Evolutionary conservation across 2,113 vertebrate genomes (phyloP).

Genomic region (Austrofundulus limnaeus): DNA sequence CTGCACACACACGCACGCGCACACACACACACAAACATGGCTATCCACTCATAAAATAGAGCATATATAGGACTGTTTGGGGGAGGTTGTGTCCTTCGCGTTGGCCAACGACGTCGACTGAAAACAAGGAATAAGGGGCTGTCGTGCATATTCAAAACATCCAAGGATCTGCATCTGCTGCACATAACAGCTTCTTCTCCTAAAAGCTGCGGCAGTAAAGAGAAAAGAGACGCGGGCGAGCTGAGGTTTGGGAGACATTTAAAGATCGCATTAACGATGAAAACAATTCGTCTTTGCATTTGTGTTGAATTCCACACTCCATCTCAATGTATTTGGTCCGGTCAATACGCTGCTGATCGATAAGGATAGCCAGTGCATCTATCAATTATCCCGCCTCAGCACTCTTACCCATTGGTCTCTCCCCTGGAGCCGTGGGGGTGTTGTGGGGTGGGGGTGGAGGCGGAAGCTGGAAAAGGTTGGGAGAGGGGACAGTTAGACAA

Average conservation of each 20-base stretch:
- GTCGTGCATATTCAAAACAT: neutral
- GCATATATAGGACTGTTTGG: constrained; percentile 36
- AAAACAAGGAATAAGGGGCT: too few species aligned
- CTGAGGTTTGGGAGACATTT: constrained; percentile 61
- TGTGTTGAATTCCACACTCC: constrained; percentile 84
- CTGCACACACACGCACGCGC: constrained; percentile 49
- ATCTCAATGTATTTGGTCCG: constrained; percentile 85
- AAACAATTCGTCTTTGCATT: constrained; percentile 83
- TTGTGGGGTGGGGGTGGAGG: constrained; percentile 33
- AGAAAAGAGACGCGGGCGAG: constrained; percentile 24
- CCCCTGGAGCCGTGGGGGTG: constrained; percentile 61
- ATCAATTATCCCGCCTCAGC: constrained; percentile 86
- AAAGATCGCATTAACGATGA: constrained; percentile 79
- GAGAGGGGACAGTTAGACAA: constrained; percentile 48
- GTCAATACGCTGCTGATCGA: constrained; percentile 82
- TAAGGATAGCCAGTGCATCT: constrained; percentile 85
- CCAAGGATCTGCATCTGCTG: neutral
- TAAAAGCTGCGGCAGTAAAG: constrained; percentile 28
- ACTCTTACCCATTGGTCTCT: constrained; percentile 80
- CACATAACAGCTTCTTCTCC: too few species aligned
- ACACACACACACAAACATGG: constrained; percentile 25
- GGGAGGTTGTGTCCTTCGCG: constrained; percentile 62
- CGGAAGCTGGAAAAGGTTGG: constrained; percentile 29
- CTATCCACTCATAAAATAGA: constrained; percentile 53
- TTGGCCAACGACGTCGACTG: constrained; percentile 57